A percentile compares a stretch with the other conserved stretches of the same genome.
Evolutionary conservation across 2,113 vertebrate genomes (phyloP).

Genomic region (Daboia siamensis): DNA sequence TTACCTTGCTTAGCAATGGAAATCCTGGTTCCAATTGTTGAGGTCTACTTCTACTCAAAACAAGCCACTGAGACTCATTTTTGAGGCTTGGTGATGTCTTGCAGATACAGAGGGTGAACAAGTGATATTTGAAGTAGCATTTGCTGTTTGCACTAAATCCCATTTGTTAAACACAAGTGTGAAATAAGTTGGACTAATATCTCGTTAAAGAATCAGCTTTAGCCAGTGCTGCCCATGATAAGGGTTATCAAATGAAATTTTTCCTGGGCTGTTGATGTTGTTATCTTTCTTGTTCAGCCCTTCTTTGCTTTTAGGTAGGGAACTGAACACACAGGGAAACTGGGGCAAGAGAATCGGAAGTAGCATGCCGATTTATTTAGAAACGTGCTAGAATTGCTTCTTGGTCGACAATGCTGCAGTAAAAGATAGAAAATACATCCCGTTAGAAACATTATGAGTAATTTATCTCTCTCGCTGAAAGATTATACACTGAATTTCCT

Average conservation of each 20-base stretch:
- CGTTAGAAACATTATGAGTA: background rate
- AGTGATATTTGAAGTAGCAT: background rate
- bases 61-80: background rate
- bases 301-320: background rate
- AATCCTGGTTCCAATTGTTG: too few species aligned
- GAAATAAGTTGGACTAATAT: background rate
- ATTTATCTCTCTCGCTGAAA: background rate
- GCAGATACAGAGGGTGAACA: too few species aligned
- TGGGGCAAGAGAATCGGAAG: background rate
- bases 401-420: background rate
- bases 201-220: background rate
- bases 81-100: background rate
- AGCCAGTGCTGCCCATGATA: background rate
- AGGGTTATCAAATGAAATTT: background rate
- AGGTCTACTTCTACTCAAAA: background rate
- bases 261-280: background rate
- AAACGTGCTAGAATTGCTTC: background rate
- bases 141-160: background rate
- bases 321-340: background rate
- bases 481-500: background rate
- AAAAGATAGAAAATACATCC: background rate
- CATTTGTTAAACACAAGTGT: background rate
- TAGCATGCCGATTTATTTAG: background rate
- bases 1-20: background rate
- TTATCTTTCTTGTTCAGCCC: background rate